Evolutionary conservation across 2,888 invertebrate species (phyloP).

Genomic region (Rhyacophila evoluta): DNA sequence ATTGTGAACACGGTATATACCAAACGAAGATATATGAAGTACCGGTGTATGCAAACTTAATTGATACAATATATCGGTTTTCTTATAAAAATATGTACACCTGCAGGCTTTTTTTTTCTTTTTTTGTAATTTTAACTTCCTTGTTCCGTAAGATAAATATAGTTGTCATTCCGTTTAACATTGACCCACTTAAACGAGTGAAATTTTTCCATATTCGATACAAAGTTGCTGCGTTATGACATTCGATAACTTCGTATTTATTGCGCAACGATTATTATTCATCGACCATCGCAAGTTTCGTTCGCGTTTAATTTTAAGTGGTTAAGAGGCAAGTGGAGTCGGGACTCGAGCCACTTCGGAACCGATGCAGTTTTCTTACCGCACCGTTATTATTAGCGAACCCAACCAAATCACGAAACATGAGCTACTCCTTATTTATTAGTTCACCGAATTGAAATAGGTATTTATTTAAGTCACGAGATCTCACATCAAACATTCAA

Average conservation of each 20-base stretch:
- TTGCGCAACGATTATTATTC: neutral
- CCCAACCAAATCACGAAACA: neutral
- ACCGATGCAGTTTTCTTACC: neutral
- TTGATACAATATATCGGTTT: too few species aligned
- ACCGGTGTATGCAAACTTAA: too few species aligned
- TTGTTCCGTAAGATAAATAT: too few species aligned
- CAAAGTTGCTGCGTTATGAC: neutral
- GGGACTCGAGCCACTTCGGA: neutral
- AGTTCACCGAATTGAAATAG: neutral
- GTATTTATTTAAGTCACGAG: too few species aligned
- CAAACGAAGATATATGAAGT: too few species aligned
- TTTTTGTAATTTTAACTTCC: too few species aligned
- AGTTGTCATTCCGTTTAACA: neutral
- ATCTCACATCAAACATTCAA: too few species aligned
- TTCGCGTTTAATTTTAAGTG: neutral
- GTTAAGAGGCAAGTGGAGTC: neutral
- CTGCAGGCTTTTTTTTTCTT: too few species aligned
- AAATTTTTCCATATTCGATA: neutral
- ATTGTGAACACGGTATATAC: too few species aligned
- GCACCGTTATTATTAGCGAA: neutral
- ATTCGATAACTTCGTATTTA: neutral
- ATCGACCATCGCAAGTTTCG: neutral
- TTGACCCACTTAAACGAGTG: neutral
- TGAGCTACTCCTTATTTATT: neutral
- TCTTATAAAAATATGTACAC: too few species aligned